Base-by-base conservation (phyloP, 2,888 invertebrate genomes). In the Himalopsyche japonica region DNA sequence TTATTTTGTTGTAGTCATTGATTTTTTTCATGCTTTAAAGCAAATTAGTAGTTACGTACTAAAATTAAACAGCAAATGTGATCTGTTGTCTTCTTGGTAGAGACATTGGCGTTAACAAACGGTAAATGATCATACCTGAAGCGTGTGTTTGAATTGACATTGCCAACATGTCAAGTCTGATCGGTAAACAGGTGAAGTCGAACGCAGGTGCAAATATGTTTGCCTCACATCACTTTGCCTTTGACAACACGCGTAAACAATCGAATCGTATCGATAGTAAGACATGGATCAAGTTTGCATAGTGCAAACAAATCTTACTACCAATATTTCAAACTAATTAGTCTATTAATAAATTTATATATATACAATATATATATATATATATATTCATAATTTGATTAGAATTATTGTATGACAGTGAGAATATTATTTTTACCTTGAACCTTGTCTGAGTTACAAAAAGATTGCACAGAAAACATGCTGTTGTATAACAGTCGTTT, bases 111-210 rank as follows among this genome's bases (percentile, higher is more conserved):
- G 20, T 57, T 57, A 5, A 57, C 57, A 20, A 20, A 57, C 57
- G 57, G 57, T 57, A 57, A 24, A n/a, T 57, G 57, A 57, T 57
- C 57, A 57, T 24, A 57, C 57, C 57, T 57, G 57, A 24, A 57
- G 30, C 77, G 76, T 76, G 49, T 82, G 82, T 82, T 82, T 79
- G 82, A 83, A 76, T 83, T 82, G 64, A 48, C 80, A 47, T 12
- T 43, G 77, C 76, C 81, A 15, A 76, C 57, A 57, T 80, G 80
- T 80, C 80, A 80, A 80, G 78, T 32, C 70, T 80, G 81, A 80
- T 83, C 79, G 80, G 83, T 83, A 83, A 83, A 83, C 83, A 83
- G n/a, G 20, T 76, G 83, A 83, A 83, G 83, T 83, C 79, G 76
- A 83, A 80, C 76, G 83, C 30, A 47, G 83, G 82, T 43, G 77